Evolutionary conservation across 1,140 invertebrate genomes (phyloP).

Genomic region (Whitmania pigra): DNA sequence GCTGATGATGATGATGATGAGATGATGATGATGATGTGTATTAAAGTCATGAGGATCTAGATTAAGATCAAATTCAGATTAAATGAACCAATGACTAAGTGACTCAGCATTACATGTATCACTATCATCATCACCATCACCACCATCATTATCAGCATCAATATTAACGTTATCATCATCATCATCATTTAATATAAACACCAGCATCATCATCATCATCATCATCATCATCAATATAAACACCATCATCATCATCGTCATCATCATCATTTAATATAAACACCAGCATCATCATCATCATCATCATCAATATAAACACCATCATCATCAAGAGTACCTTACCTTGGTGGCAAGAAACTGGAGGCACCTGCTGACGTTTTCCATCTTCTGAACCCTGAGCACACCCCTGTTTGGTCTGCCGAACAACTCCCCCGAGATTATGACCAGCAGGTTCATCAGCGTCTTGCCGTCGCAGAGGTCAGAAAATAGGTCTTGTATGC

Average conservation of each 20-base stretch:
- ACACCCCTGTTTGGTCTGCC: slow-evolving; percentile 89
- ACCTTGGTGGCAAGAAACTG: slow-evolving; percentile 96
- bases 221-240: neutral
- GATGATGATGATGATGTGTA: too few relatives aligned
- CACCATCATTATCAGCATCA: too few relatives aligned
- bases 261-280: neutral
- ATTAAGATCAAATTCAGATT: too few relatives aligned
- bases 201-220: too few relatives aligned
- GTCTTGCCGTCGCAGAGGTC: slow-evolving; percentile 90
- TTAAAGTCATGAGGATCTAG: too few relatives aligned
- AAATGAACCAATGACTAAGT: too few relatives aligned
- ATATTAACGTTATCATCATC: neutral
- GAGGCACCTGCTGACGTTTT: slow-evolving; percentile 96
- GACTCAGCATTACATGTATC: too few relatives aligned
- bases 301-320: too few relatives aligned
- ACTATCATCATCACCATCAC: too few relatives aligned
- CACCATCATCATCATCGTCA: slow-evolving; percentile 7
- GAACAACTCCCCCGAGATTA: slow-evolving; percentile 93
- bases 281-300: neutral
- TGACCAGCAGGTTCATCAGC: slow-evolving; percentile 89
- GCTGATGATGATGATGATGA: too few relatives aligned
- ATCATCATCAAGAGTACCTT: slow-evolving; percentile 8
- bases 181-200: too few relatives aligned
- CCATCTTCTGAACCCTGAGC: slow-evolving; percentile 96
- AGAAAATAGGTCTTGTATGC: slow-evolving; percentile 85